Base-by-base conservation (phyloP, 2,113 vertebrate genomes). In the Malurus elegans region DNA sequence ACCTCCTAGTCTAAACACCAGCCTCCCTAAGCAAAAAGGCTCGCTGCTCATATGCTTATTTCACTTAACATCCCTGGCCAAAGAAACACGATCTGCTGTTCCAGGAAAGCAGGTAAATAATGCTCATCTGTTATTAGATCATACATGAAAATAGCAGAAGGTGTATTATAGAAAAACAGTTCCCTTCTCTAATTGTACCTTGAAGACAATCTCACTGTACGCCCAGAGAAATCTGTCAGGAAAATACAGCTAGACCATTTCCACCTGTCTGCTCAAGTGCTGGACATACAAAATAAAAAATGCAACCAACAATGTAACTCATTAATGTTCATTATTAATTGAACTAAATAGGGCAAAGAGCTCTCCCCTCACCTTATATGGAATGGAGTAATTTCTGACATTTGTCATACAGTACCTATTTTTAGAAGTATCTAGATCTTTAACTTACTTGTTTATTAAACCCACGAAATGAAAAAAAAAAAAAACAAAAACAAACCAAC, bases 291-390 rank as follows among this genome's bases (percentile, higher is more conserved):
- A 78, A 42, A 70, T 61, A 67, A 93, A 75, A 95, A 61, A 93
- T 38, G 50, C 23, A 92, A 92, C 31, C 71, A 92, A 75, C 87
- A 89, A 70, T 8, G 24, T 76, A 42, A 71, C 69, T 87, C 70
- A 89, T 90, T 89, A 91, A 64, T 47, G 32, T 34, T 87, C 66
- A 72, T 93, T 89, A 92, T 90, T 95, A 89, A 91, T 47, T 69
- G 40, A 91, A 53, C 12, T 91, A 81, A 74, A 60, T 7, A 87
- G 57, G 50, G 23, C 66, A 85, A 89, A 70, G 19, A 89, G 9
- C 15, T 64, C 19, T 16, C 18, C 15, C 23, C 4, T 6, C 18
- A 5, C 13, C 11, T 32, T 21, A 18, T 11, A 44, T 3, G 14
- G 42, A 90, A 42, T 9, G 18, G 36, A 93, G 60, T 65, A 8